Evolutionary conservation across 2,888 invertebrate genomes (phyloP), one percentile per base, ranked within the genome.

Genomic region (Epsilonema sp.): DNA sequence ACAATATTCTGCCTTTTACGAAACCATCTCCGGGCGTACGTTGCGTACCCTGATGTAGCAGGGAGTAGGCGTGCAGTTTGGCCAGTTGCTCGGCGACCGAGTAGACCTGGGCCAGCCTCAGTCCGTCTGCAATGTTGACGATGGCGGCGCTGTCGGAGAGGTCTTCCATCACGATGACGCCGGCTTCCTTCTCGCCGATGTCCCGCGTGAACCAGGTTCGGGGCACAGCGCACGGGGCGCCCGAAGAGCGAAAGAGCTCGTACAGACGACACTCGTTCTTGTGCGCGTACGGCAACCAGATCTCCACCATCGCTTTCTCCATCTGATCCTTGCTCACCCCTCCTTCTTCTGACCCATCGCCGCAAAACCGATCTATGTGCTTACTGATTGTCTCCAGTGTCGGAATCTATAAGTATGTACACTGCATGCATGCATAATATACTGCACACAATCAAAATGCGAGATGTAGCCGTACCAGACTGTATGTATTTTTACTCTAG

Each of bases 41-140:
- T n/a, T n/a, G n/a, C n/a, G n/a, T n/a, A 31, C 31, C 31, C 8
- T 39, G 16, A 20, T 39, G n/a, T n/a, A 11, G 5, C 20, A 39
- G 8, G 39, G 20, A 39, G n/a, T 19, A 39, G 39, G 21, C 39
- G 39, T 39, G 39, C 39, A 39, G n/a, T 8, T 5, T 11, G n/a
- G 39, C 39, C 22, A 39, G 39, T 11, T 5, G 8, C 5, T 39
- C 39, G 5, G 39, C 39, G 8, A 39, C 20, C n/a, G 5, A 11
- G 8, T 16, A 11, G 4, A 44, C 37, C 44, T 44, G 44, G 4
- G 26, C 37, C 2, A 44, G 5, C 11, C 22, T 36, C 37, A 44
- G 19, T 37, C 44, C 44, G 37, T 44, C 44, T 11, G 44, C 44
- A 20, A 44, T 44, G 21, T 44, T 44, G 16, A 36, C 36, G 11